A percentile compares a stretch with the other conserved stretches of the same genome.
Conservation (phyloP, 2,113 vertebrate species). For the Chloebia gouldiae region DNA sequence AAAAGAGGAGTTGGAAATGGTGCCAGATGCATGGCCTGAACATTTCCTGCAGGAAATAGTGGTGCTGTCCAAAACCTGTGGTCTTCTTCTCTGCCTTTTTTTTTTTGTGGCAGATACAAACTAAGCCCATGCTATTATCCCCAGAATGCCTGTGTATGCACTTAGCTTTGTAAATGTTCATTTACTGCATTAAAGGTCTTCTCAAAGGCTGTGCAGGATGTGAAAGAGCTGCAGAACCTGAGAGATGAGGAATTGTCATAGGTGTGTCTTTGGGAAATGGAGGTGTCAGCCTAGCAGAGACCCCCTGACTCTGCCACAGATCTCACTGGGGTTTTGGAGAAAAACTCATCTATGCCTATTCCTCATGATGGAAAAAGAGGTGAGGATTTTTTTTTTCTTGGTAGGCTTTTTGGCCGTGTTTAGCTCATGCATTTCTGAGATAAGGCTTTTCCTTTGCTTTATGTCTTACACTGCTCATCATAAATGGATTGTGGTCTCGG, state of each 20-base stretch:
- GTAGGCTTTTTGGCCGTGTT: neutral
- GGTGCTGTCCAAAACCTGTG: neutral
- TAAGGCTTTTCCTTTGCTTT: neutral
- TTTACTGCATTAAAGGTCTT: neutral
- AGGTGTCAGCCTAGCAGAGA: neutral
- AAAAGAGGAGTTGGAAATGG: neutral
- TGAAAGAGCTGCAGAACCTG: neutral
- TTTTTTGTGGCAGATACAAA: neutral
- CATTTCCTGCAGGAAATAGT: neutral
- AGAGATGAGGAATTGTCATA: neutral
- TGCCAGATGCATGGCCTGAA: neutral
- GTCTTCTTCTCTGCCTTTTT: neutral
- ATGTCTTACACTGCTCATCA: neutral
- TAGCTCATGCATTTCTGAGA: neutral
- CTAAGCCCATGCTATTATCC: neutral
- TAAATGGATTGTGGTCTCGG: neutral
- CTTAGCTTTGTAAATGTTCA: neutral
- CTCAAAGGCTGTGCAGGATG: neutral
- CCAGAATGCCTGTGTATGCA: neutral
- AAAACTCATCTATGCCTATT: neutral
- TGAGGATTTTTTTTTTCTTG: neutral
- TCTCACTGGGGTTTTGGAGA: neutral
- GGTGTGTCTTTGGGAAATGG: neutral
- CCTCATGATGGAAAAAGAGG: neutral
- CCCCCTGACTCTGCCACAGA: neutral